Base-by-base conservation (phyloP, 1,140 invertebrate species). In the Eupristina koningsbergeri region DNA sequence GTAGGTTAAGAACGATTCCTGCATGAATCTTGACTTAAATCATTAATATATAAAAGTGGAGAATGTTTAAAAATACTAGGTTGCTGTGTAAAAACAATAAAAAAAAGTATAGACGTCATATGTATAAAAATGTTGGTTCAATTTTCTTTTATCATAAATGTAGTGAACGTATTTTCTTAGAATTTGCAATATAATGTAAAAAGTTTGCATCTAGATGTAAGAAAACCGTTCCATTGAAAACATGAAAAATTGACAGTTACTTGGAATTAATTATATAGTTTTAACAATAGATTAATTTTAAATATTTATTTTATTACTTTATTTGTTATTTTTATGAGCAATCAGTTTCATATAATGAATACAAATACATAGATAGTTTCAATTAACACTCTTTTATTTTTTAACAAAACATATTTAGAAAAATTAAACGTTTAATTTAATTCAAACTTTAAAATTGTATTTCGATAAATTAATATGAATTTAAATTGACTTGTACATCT, bases 1-100 rank as follows among this genome's bases (percentile, higher is more conserved):
- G 19, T 83, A 69, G 81, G 81, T 83, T 76, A 83, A 83, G 81
- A 83, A 83, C 74, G 81, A 83, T 76, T 64, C 9, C 41, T 17
- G 29, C 73, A 82, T 82, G 67, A 83, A 77, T 83, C 41, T 76
- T 47, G 19, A 36, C 80, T 69, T 80, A 64, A 39, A 73, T 31
- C 29, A 63, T 79, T 45, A 69, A 67, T 79, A 69, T 22, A 50
- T 17, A 80, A 31, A 29, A 31, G 67, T 71, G 29, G 31, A 45
- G 63, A 50, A 80, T 29, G 9, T 69, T 50, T 34, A 31, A 58
- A 45, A 71, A 39, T 71, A 34, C 45, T 67, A 0, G 78, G 64
- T 53, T 31, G 11, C 47, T 63, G 31, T 45, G 19, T 41, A 73
- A 73, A 81, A 82, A 36, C 11, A 45, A 47, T 8, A 29, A 45